These are phyloP conservation scores for Hypotaenidia philippensis DNA, from an alignment of 2,797 vertebrate species.

Conservation along the genomic window DNA sequence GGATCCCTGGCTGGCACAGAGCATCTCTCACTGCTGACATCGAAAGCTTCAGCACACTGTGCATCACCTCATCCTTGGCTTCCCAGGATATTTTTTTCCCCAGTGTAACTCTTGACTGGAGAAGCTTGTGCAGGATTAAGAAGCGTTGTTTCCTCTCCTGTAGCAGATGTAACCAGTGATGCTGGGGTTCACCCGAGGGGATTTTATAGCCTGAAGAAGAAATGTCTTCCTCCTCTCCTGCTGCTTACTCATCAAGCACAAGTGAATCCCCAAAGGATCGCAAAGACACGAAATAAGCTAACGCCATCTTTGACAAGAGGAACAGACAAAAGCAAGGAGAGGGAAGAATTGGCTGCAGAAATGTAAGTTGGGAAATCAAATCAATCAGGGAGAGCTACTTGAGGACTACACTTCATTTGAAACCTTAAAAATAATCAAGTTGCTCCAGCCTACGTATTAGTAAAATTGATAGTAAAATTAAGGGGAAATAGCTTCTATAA, in stretches of 20 bases:
- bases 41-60: not conserved
- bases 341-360: not conserved
- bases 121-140: not conserved
- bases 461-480: not conserved
- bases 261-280: slow-evolving; percentile 36
- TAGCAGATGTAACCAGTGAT: not conserved
- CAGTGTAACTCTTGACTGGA: not conserved
- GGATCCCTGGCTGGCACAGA: not conserved
- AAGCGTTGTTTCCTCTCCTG: not conserved
- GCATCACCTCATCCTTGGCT: not conserved
- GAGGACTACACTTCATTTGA: not conserved
- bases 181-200: not conserved
- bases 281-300: slow-evolving; percentile 38
- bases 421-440: not conserved
- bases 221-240: not conserved
- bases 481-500: not conserved
- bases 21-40: not conserved
- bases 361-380: not conserved
- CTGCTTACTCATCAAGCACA: slow-evolving; percentile 31
- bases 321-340: slow-evolving; percentile 3
- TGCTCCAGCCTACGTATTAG: not conserved
- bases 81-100: not conserved
- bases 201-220: slow-evolving; percentile 17
- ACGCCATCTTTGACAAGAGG: slow-evolving; percentile 1
- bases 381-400: not conserved